These are phyloP conservation scores for Coptodon bakossiorum DNA, from an alignment of 2,113 vertebrate genomes.

Conservation along the genomic window DNA sequence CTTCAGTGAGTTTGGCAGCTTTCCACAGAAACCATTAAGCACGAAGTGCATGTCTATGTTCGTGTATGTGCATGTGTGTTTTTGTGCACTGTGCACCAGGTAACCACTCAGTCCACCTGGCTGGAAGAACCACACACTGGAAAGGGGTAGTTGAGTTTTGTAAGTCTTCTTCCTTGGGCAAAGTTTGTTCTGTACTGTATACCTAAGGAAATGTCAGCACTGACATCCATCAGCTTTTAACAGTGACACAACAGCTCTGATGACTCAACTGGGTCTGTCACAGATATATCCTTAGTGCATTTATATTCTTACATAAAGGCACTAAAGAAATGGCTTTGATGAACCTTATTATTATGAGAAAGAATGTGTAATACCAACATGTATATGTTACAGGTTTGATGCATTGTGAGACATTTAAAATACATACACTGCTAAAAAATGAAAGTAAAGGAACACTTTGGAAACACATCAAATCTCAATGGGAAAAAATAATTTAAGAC, in stretches of 20 bases:
- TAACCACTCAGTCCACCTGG: conserved; percentile 34
- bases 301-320: background rate
- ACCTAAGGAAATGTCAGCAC: background rate
- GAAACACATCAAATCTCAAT: background rate
- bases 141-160: background rate
- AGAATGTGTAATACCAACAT: background rate
- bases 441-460: background rate
- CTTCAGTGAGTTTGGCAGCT: conserved; percentile 41
- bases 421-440: background rate
- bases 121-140: background rate
- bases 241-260: background rate
- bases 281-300: background rate
- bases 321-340: background rate
- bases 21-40: conserved; percentile 60
- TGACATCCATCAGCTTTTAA: background rate
- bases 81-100: conserved; percentile 4
- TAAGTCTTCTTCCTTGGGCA: background rate
- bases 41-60: background rate
- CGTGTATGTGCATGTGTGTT: background rate
- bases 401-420: background rate
- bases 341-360: background rate
- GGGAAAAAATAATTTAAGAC: background rate
- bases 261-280: background rate
- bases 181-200: background rate
- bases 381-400: background rate